These are phyloP conservation scores for Protosalanx chinensis DNA, from an alignment of 2,797 vertebrate genomes.

Conservation along the genomic window DNA sequence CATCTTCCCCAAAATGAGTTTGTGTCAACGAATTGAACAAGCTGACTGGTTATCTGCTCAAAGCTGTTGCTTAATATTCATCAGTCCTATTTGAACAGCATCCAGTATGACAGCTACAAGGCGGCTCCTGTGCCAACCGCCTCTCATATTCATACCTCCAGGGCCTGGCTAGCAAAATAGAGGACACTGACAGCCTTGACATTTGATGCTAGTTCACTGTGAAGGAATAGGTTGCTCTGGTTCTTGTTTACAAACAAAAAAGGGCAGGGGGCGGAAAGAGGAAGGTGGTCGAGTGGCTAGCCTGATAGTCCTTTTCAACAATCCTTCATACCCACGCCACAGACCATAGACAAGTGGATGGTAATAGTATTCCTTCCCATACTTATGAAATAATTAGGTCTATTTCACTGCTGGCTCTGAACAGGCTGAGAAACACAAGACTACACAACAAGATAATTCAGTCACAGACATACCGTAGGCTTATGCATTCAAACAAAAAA, in stretches of 20 bases:
- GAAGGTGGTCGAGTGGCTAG: too few relatives aligned
- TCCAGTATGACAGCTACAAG: conserved; percentile 11
- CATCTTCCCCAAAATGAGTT: background rate
- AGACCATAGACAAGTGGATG: background rate
- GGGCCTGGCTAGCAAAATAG: conserved; percentile 8
- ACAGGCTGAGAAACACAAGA: background rate
- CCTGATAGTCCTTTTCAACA: too few relatives aligned
- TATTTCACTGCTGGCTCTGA: background rate
- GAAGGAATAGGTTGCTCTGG: conserved; percentile 1
- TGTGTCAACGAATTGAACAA: background rate
- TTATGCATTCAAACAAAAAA: too few relatives aligned
- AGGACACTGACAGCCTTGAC: conserved; percentile 14
- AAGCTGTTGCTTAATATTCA: conserved; percentile 7
- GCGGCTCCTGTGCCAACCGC: conserved; percentile 7
- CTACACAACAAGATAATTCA: too few relatives aligned
- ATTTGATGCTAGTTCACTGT: conserved; percentile 10
- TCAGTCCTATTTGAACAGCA: conserved; percentile 18
- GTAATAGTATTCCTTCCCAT: background rate
- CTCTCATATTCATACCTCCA: conserved; percentile 18
- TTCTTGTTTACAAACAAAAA: conserved; percentile 3
- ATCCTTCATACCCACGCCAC: too few relatives aligned
- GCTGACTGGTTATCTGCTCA: conserved; percentile 5
- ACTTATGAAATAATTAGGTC: background rate
- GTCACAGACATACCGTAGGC: too few relatives aligned
- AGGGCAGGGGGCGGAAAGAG: background rate